Conservation (phyloP, 1,140 invertebrate genomes). For the Ips nitidus region DNA sequence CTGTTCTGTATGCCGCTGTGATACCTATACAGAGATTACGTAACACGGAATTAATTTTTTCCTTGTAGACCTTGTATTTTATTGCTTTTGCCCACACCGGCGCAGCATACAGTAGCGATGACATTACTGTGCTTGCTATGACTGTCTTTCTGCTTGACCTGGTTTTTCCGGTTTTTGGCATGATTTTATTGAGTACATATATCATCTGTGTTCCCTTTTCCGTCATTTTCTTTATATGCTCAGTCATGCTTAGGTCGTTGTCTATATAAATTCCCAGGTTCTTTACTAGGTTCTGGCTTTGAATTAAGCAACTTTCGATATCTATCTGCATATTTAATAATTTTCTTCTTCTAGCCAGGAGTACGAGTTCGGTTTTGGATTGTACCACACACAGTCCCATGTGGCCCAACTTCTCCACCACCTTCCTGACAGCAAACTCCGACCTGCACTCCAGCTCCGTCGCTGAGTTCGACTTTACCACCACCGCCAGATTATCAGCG, state of each 20-base stretch:
- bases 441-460: not conserved
- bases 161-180: not conserved
- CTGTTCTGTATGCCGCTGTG: not conserved
- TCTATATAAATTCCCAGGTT: constrained; percentile 1
- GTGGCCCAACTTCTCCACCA: not conserved
- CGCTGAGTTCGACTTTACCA: not conserved
- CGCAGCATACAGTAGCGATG: not conserved
- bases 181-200: not conserved
- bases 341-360: not conserved
- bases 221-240: not conserved
- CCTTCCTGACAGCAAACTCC: not conserved
- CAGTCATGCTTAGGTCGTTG: not conserved
- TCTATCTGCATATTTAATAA: not conserved
- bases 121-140: not conserved
- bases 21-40: not conserved
- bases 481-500: constrained; percentile 18
- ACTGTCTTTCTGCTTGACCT: not conserved
- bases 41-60: not conserved
- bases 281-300: not conserved
- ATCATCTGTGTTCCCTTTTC: not conserved
- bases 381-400: not conserved
- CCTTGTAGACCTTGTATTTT: not conserved
- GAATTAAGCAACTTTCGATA: not conserved
- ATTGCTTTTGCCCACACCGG: not conserved
- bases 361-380: not conserved